These are phyloP conservation scores for Sinocyclocheilus rhinocerous DNA, from an alignment of 2,113 vertebrate genomes.

Conservation along the genomic window DNA sequence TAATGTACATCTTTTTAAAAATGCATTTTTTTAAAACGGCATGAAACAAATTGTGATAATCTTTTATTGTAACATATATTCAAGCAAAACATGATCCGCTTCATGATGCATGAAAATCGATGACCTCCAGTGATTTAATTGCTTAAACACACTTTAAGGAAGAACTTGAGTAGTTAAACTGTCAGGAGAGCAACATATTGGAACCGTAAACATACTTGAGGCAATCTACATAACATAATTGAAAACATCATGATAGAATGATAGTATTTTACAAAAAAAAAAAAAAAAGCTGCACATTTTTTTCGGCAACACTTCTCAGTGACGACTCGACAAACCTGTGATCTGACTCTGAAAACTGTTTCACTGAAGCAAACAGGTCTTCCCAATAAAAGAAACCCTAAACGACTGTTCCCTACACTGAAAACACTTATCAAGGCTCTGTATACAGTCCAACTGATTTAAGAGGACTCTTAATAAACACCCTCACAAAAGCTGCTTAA, in stretches of 20 bases:
- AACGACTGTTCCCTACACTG: neutral
- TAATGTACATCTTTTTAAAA: too few species aligned
- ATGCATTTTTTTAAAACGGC: too few species aligned
- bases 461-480: constrained; percentile 35
- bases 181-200: neutral
- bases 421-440: constrained; percentile 21
- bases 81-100: neutral
- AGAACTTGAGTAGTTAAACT: neutral
- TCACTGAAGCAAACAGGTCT: neutral
- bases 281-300: neutral
- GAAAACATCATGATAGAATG: neutral
- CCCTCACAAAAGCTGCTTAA: constrained; percentile 41
- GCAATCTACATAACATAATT: neutral
- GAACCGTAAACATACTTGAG: neutral
- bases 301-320: neutral
- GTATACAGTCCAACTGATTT: constrained; percentile 24
- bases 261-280: neutral
- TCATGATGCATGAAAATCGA: neutral
- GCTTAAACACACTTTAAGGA: neutral
- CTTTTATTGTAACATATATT: neutral
- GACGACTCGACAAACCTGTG: neutral
- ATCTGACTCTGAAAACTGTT: neutral
- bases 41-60: too few species aligned
- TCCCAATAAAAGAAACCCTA: neutral
- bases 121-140: neutral